phyloP scores from a whole-genome alignment of 2,797 vertebrate genomes.

The Tinamus major region DNA sequence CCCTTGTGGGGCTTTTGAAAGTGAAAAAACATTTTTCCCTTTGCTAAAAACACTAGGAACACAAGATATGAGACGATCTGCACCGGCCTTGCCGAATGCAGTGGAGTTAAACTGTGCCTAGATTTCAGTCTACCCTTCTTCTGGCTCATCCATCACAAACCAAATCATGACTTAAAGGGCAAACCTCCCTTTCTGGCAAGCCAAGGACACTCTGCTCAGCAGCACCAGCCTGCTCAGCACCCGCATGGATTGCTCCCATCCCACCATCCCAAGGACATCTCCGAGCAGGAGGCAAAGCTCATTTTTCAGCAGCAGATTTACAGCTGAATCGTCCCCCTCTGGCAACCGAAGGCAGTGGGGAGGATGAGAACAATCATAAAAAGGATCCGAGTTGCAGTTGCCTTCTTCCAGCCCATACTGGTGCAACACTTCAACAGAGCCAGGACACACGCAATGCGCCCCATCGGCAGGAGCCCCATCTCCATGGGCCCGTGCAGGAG shows the following conservation, averaged over 20 bases:
- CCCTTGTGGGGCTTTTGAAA: neutral
- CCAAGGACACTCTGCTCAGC: neutral
- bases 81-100: rapidly evolving
- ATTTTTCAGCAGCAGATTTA: constrained; percentile 44
- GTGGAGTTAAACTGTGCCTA: neutral
- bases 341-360: neutral
- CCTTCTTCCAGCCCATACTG: neutral
- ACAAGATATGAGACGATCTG: neutral
- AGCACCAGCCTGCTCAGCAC: neutral
- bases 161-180: neutral
- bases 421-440: neutral
- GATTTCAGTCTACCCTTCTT: neutral
- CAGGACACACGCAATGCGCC: neutral
- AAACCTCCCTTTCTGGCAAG: neutral
- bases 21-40: neutral
- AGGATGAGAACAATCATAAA: neutral
- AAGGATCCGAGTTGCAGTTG: neutral
- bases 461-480: neutral
- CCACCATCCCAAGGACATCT: neutral
- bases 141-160: neutral
- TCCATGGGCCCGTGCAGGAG: rapidly evolving
- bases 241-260: rapidly evolving
- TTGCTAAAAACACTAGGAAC: neutral
- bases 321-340: neutral
- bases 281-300: neutral